Evolutionary conservation across 2,888 invertebrate species (phyloP), one percentile per base, ranked within the genome.

Genomic region (Petrolisthes cinctipes): DNA sequence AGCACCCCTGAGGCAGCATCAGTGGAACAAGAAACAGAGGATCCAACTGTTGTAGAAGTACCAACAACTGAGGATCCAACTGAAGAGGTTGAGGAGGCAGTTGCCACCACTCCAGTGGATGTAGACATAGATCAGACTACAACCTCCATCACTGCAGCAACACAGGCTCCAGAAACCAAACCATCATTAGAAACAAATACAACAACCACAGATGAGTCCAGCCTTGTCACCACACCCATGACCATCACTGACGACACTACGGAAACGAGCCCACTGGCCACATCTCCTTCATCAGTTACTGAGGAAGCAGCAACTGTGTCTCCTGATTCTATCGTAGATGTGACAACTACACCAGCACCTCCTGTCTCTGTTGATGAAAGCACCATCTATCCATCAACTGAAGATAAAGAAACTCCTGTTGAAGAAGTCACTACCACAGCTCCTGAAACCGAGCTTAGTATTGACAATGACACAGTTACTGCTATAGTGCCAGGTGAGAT

Each of bases 161-260:
- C 66, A n/a, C 84, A 89, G 86, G 88, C 88, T 80, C 53, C 89
- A 61, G 89, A 76, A 66, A 88, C 86, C 66, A 53, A 66, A n/a
- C 78, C 86, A 37, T 89, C 89, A 37, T 17, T 23, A 66, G 66
- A 66, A 82, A 85, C 79, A 56, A 89, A 4, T 68, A 14, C 82
- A n/a, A 68, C 82, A n/a, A 14, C 7, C 17, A 20, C 17, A 37
- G 68, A 71, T 53, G 71, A 82, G 37, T 37, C 82, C 3, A 4
- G 11, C 54, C 6, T 37, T 4, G 82, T 51, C 37, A 68, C 68
- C 51, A 53, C 56, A 54, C 54, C 57, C 14, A 56, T 80, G 80
- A 56, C 9, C 76, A 23, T 5, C 5, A 11, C 20, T 20, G 20
- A 37, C 37, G 37, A 37, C 37, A 37, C 37, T 37, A 37, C n/a